Percentiles rank a stretch among this genome's conserved stretches.
Conservation (phyloP, 2,797 vertebrate species). For the Dendrocincla fuliginosa region DNA sequence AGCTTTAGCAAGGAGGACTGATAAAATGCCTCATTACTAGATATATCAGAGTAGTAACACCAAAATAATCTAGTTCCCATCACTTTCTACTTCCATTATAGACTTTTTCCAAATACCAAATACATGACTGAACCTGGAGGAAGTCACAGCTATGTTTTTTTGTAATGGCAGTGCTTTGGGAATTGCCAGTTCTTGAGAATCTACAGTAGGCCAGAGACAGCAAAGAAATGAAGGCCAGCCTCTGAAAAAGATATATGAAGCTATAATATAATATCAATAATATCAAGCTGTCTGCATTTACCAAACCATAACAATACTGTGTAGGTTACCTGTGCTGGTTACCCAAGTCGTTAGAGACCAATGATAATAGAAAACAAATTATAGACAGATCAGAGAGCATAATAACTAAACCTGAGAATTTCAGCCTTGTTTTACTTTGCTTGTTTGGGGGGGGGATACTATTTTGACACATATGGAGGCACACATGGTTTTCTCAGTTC, state of each 20-base stretch:
- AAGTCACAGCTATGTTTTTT: neutral
- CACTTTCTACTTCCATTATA: neutral
- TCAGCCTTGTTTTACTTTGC: neutral
- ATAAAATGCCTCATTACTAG: neutral
- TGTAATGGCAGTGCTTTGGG: neutral
- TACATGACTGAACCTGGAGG: neutral
- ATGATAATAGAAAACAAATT: neutral
- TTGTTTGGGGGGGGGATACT: neutral
- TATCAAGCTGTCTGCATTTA: neutral
- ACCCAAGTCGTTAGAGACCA: neutral
- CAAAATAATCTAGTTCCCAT: neutral
- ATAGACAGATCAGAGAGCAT: neutral
- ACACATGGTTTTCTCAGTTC: neutral
- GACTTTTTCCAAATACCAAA: neutral
- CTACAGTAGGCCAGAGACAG: neutral
- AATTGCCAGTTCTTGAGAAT: neutral
- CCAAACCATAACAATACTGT: neutral
- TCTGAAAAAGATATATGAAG: neutral
- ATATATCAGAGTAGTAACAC: neutral
- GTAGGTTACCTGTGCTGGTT: neutral
- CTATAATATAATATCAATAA: too few relatives aligned
- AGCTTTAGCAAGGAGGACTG: neutral
- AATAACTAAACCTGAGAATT: neutral
- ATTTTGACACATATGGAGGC: neutral
- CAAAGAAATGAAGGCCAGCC: neutral